A percentile compares a stretch with the other conserved stretches of the same genome.
Conservation (phyloP, 2,797 vertebrate species). For the Buceros bicornis region DNA sequence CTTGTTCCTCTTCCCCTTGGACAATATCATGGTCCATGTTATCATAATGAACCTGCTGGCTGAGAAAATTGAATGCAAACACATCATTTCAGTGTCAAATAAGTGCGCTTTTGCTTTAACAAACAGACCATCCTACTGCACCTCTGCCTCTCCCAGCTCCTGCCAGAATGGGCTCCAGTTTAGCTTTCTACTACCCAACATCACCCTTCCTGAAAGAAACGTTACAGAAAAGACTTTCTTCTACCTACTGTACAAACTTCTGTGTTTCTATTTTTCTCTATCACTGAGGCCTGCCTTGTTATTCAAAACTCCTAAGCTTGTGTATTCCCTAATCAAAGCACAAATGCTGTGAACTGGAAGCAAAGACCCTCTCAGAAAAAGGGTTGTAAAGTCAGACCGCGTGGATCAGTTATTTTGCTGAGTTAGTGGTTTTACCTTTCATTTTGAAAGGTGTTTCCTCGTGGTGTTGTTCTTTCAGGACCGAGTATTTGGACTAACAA, state of each 20-base stretch:
- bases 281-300: background rate
- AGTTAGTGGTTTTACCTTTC: background rate
- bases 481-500: background rate
- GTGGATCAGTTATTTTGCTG: background rate
- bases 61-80: constrained; percentile 69
- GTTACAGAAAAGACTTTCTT: background rate
- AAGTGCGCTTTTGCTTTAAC: background rate
- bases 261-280: background rate
- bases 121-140: background rate
- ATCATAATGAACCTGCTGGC: constrained; percentile 87
- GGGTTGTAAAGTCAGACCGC: background rate
- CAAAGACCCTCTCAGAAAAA: background rate
- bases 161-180: background rate
- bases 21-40: constrained; percentile 87
- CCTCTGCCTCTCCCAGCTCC: background rate
- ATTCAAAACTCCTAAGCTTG: background rate
- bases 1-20: constrained; percentile 86
- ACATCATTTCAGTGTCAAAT: background rate
- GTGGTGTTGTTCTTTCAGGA: background rate
- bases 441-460: background rate
- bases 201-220: background rate
- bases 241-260: background rate
- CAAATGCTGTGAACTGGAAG: background rate
- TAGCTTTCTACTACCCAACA: background rate
- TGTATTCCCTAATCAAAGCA: background rate